phyloP scores from a whole-genome alignment of 2,888 invertebrate genomes.

The Stenoptilia bipunctidactyla region DNA sequence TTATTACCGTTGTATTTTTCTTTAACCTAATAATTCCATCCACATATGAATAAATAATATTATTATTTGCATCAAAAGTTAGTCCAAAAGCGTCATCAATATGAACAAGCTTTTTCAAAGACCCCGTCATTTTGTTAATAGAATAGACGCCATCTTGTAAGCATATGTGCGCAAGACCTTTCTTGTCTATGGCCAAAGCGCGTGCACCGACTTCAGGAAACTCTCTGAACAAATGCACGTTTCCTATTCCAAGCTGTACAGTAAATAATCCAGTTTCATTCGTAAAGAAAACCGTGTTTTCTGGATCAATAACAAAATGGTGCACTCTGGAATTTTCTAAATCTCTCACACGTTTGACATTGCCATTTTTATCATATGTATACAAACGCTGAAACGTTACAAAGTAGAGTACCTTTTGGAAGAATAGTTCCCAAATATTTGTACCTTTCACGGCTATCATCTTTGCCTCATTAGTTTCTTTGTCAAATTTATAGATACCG shows the following conservation, averaged over 20 bases:
- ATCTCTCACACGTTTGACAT: conserved; percentile 29
- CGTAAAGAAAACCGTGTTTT: conserved; percentile 34
- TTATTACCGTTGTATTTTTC: too few relatives aligned
- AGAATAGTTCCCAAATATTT: conserved; percentile 43
- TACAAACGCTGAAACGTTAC: conserved; percentile 37
- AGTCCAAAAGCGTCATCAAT: conserved; percentile 41
- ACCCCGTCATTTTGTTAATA: conserved; percentile 22
- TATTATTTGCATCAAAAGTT: conserved; percentile 44
- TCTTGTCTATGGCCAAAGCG: conserved; percentile 31
- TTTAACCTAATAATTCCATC: conserved; percentile 26
- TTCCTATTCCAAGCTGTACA: conserved; percentile 36
- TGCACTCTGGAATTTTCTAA: conserved; percentile 49
- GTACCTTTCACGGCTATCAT: conserved; percentile 25
- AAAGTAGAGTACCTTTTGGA: conserved; percentile 38
- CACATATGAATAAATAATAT: conserved; percentile 41
- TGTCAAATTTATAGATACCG: conserved; percentile 45
- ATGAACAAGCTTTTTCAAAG: conserved; percentile 26
- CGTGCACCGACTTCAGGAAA: conserved; percentile 22
- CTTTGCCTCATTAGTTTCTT: conserved; percentile 28
- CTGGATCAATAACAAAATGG: conserved; percentile 39
- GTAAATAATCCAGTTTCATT: conserved; percentile 41
- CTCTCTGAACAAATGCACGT: conserved; percentile 25
- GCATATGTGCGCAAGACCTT: conserved; percentile 35
- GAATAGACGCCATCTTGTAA: conserved; percentile 36
- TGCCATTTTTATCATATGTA: conserved; percentile 24